Conservation (phyloP, 2,888 invertebrate species). For the Camptogramma bilineatum region DNA sequence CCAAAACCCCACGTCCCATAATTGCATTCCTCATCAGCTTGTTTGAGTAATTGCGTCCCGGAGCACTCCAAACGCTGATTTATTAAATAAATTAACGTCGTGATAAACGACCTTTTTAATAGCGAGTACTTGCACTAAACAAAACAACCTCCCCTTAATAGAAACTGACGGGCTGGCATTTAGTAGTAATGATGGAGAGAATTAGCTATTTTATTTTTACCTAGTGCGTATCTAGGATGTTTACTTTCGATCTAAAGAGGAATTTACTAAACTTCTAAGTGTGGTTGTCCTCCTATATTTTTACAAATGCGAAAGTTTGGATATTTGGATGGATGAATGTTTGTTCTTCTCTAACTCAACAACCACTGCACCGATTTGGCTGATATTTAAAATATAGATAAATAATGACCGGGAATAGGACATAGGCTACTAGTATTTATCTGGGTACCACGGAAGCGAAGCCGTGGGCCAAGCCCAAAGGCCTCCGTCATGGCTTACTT, state of each 20-base stretch:
- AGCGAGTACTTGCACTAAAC: conserved; percentile 57
- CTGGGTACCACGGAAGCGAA: too few species aligned
- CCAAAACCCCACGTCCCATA: conserved; percentile 11
- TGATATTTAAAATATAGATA: too few species aligned
- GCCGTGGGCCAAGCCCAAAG: too few species aligned
- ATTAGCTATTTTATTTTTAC: not conserved
- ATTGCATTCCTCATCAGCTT: conserved; percentile 25
- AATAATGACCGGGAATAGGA: too few species aligned
- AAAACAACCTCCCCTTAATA: conserved; percentile 51
- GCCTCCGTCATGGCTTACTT: too few species aligned
- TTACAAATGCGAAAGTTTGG: too few species aligned
- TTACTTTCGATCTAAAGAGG: not conserved
- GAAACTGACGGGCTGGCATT: conserved; percentile 23
- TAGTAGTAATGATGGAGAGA: not conserved
- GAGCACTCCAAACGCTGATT: conserved; percentile 68
- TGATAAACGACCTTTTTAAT: conserved; percentile 72
- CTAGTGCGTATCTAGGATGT: not conserved
- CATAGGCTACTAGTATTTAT: too few species aligned
- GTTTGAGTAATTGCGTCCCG: conserved; percentile 72
- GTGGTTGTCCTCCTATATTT: not conserved
- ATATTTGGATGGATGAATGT: too few species aligned
- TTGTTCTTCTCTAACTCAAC: too few species aligned
- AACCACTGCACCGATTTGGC: too few species aligned
- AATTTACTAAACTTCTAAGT: not conserved
- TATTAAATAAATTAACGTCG: conserved; percentile 79